Conservation (phyloP, 2,113 vertebrate genomes). For the Microcebus ravelobensis region DNA sequence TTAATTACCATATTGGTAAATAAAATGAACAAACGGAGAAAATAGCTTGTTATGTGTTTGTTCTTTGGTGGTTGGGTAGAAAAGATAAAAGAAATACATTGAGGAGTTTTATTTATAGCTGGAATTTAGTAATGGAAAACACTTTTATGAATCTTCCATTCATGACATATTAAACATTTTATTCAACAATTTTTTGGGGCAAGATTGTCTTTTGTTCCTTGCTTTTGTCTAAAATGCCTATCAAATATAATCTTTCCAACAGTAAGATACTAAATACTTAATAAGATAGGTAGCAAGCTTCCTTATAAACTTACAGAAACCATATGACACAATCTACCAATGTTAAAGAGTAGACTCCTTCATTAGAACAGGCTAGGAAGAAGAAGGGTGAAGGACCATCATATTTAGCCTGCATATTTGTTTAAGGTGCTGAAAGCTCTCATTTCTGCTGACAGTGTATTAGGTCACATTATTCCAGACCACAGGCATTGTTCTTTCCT, state of each 20-base stretch:
- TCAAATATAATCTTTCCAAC: conserved; percentile 49
- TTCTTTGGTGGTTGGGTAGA: conserved; percentile 10
- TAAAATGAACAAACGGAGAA: conserved; percentile 6
- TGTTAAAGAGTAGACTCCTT: background rate
- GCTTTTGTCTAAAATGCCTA: conserved; percentile 61
- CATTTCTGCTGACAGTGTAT: background rate
- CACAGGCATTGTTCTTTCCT: background rate
- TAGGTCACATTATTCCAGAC: background rate
- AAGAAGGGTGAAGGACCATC: background rate
- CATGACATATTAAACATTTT: conserved; percentile 61
- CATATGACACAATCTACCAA: background rate
- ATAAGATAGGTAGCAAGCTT: background rate
- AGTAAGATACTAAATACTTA: conserved; percentile 60
- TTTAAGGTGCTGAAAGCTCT: background rate
- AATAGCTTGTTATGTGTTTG: background rate
- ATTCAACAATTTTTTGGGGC: conserved; percentile 59
- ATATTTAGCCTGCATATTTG: background rate
- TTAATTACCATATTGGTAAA: conserved; percentile 29
- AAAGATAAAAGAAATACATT: conserved; percentile 44
- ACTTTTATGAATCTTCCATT: conserved; percentile 56
- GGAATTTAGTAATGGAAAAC: conserved; percentile 38
- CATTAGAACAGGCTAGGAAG: background rate
- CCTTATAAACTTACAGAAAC: background rate
- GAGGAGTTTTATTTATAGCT: conserved; percentile 52
- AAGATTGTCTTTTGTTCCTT: conserved; percentile 20